Base-by-base conservation (phyloP, 2,888 invertebrate species). In the Pteria penguin region DNA sequence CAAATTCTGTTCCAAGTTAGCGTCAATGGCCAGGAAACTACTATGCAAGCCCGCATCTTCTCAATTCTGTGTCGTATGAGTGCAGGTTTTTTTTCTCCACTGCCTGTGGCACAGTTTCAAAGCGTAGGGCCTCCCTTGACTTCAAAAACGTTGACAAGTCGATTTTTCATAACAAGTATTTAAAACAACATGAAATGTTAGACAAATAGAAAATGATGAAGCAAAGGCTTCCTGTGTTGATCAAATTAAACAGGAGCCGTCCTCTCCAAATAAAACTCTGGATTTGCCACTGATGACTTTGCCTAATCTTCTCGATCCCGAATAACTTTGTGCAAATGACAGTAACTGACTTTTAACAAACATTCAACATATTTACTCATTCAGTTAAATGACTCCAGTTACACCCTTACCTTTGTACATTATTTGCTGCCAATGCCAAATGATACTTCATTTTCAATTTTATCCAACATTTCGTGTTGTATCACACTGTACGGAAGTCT, bases 41-140 rank as follows among this genome's bases (percentile, higher is more conserved):
- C 45, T 36, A 11, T 36, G 45, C 45, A 14, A 11, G 14, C 5
- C 45, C 45, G 45, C 45, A 36, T 11, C 45, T 5, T 36, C n/a
- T n/a, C n/a, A n/a, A n/a, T n/a, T n/a, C 45, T 36, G 45, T 36
- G 45, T 36, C 45, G 45, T 36, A 5, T 36, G 45, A 36, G 5
- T 14, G 45, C 45, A 14, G n/a, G n/a, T n/a, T n/a, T n/a, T 36
- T 36, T 36, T 36, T 36, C 14, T 36, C 45, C 14, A 36, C 45
- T 11, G 68, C 68, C 22, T n/a, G 57, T 54, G 68, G 55, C 31
- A 68, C 55, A 24, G 68, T 68, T 24, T 57, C 55, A 8, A 68
- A 68, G 29, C 32, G 18, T 24, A 26, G 55, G 24, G 55, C 68
- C 8, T 54, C 57, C 4, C 24, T 54, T 14, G 68, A 68, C 68